Conservation (phyloP, 1,140 invertebrate genomes). For the Sitodiplosis mosellana region DNA sequence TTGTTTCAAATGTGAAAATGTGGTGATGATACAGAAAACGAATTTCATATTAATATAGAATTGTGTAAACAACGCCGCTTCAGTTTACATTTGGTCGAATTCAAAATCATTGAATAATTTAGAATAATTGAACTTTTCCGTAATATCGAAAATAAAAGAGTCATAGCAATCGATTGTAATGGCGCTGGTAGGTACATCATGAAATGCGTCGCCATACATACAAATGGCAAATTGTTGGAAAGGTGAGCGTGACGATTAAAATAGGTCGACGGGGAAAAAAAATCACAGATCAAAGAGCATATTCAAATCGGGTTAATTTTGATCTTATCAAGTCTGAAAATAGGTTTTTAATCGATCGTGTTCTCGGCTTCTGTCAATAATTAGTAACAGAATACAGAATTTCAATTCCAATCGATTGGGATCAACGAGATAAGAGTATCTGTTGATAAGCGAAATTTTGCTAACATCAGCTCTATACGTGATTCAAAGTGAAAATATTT, state of each 20-base stretch:
- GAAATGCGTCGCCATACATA: not conserved
- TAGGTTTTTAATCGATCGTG: not conserved
- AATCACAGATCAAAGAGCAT: not conserved
- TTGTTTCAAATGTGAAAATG: no score
- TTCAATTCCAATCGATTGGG: no score
- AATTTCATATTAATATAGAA: no score
- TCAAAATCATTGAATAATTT: not conserved
- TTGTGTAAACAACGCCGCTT: not conserved
- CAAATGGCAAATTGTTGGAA: not conserved
- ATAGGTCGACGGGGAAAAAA: not conserved
- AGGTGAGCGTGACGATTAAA: not conserved
- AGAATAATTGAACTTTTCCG: not conserved
- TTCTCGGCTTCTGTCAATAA: not conserved
- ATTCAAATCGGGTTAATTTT: not conserved
- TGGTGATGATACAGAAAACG: no score
- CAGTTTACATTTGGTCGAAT: not conserved
- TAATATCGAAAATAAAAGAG: not conserved
- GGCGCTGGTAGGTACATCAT: not conserved
- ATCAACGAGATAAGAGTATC: no score
- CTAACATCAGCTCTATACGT: not conserved
- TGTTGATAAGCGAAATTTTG: no score
- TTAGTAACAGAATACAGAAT: no score
- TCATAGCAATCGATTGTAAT: not conserved
- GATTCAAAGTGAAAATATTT: not conserved
- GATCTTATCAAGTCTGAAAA: not conserved